Conservation (phyloP, 2,797 vertebrate species). For the Poecile montanus region DNA sequence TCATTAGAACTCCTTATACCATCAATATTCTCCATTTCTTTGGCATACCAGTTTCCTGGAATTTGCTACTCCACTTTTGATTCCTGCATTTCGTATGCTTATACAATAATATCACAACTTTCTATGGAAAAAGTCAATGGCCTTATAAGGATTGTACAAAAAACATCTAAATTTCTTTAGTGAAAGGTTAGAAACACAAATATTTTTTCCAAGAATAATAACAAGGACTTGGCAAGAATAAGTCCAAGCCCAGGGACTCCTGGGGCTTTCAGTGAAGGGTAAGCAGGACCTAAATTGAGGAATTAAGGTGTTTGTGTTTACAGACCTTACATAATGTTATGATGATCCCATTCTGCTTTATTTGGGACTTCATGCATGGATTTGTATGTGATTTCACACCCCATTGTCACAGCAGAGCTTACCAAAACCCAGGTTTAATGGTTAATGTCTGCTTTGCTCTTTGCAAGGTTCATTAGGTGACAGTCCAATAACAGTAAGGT, state of each 20-base stretch:
- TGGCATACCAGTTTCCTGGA: not conserved
- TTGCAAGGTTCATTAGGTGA: not conserved
- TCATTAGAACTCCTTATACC: not conserved
- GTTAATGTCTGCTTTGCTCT: not conserved
- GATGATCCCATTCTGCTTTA: not conserved
- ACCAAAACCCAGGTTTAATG: not conserved
- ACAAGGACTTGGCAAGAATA: not conserved
- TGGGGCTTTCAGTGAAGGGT: not conserved
- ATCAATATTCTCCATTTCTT: not conserved
- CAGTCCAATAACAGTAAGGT: not conserved
- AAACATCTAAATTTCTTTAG: not conserved
- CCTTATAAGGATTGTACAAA: not conserved
- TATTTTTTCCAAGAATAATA: not conserved
- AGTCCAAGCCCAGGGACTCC: not conserved
- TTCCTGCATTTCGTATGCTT: not conserved
- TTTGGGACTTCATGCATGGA: not conserved
- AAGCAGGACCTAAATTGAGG: not conserved
- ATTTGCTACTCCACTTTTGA: not conserved
- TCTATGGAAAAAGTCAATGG: not conserved
- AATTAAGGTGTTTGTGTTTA: not conserved
- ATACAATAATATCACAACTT: not conserved
- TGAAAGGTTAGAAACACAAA: not conserved
- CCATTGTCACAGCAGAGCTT: not conserved
- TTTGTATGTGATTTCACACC: not conserved
- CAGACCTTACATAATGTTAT: not conserved